Evolutionary conservation across 2,888 invertebrate species (phyloP).

Genomic region (Trissolcus japonicus): DNA sequence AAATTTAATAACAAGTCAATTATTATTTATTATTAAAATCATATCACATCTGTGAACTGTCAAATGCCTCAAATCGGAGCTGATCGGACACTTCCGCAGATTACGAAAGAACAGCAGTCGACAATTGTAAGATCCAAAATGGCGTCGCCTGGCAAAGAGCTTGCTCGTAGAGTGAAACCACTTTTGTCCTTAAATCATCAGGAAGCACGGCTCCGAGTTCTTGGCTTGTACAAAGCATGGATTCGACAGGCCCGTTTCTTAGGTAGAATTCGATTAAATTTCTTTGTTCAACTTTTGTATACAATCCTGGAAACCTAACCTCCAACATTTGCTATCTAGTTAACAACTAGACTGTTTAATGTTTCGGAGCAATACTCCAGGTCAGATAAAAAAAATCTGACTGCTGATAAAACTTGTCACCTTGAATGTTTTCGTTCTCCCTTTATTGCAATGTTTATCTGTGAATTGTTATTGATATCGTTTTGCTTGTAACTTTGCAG

Average conservation of each 20-base stretch:
- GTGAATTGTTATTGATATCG: not conserved
- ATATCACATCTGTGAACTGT: not conserved
- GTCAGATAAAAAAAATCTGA: too few species aligned
- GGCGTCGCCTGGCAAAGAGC: constrained; percentile 77
- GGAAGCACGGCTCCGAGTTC: constrained; percentile 89
- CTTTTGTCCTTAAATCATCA: constrained; percentile 86
- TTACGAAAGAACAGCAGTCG: constrained; percentile 35
- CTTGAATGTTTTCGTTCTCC: not conserved
- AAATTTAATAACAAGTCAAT: too few species aligned
- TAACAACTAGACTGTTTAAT: not conserved
- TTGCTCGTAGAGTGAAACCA: constrained; percentile 86
- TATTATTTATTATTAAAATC: too few species aligned
- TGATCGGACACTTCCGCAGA: not conserved
- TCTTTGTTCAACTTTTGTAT: too few species aligned
- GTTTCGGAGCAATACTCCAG: too few species aligned
- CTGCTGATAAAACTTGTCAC: too few species aligned
- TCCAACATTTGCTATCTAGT: not conserved
- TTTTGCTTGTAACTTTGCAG: constrained; percentile 78
- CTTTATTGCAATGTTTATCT: not conserved
- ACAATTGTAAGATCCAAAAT: constrained; percentile 59
- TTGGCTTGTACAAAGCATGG: constrained; percentile 95
- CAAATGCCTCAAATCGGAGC: not conserved
- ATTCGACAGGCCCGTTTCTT: constrained; percentile 93
- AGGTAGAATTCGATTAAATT: constrained; percentile 78
- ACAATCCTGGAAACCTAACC: constrained; percentile 20